Conservation (phyloP, 2,797 vertebrate species). For the Brachyrhaphis roseni region DNA sequence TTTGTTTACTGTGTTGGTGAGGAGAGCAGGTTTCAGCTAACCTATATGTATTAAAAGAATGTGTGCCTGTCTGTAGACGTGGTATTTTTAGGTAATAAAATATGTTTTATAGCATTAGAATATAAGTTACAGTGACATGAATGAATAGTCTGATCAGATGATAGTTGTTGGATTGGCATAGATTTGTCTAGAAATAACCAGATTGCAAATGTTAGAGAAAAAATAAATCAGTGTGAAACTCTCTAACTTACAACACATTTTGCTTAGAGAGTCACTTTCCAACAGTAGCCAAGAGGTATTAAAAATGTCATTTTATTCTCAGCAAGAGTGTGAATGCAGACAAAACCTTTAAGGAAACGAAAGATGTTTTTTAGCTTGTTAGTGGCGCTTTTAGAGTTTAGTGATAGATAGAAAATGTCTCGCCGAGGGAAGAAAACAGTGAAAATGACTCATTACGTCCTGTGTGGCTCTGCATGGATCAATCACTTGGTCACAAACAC, state of each 20-base stretch:
- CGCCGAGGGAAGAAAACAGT: conserved; percentile 6
- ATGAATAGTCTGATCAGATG: neutral
- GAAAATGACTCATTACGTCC: conserved; percentile 45
- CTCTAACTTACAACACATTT: neutral
- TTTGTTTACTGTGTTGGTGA: neutral
- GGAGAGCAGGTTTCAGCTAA: neutral
- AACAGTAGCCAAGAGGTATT: neutral
- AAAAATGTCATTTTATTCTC: conserved; percentile 1
- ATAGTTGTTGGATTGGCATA: neutral
- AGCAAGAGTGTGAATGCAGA: neutral
- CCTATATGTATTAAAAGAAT: neutral
- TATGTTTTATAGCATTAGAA: neutral
- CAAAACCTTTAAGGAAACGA: neutral
- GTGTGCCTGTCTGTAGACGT: neutral
- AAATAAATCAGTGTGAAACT: neutral
- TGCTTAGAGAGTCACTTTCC: neutral
- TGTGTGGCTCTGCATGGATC: conserved; percentile 7
- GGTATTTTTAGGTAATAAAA: neutral
- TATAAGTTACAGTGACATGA: neutral
- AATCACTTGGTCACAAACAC: conserved; percentile 39
- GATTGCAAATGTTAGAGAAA: neutral
- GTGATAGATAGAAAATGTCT: conserved; percentile 18
- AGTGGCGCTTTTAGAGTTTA: conserved; percentile 18
- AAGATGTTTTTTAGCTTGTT: conserved; percentile 6
- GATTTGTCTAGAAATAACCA: neutral